phyloP scores from a whole-genome alignment of 1,140 invertebrate genomes.

The Dermatophagoides farinae region DNA sequence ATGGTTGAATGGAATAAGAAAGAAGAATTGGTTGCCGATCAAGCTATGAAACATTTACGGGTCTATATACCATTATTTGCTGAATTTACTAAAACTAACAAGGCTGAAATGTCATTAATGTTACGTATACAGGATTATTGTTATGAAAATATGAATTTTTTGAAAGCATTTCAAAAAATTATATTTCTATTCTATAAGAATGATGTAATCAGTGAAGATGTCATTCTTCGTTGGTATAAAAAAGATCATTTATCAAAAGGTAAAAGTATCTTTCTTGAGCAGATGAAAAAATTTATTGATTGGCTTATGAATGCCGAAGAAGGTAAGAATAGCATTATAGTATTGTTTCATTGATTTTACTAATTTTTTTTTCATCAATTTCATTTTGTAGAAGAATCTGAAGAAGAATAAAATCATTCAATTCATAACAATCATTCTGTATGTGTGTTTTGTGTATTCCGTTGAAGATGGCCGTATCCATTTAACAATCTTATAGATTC shows the following conservation, averaged over 20 bases:
- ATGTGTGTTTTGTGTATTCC: no score
- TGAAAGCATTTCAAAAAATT: conserved; percentile 94
- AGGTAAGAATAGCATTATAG: conserved; percentile 25
- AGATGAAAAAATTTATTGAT: conserved; percentile 91
- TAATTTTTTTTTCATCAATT: not conserved
- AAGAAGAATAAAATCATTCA: not conserved
- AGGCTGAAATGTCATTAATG: conserved; percentile 64
- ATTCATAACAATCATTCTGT: no score
- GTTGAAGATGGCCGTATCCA: no score
- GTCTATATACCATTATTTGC: conserved; percentile 60
- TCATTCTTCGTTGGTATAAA: conserved; percentile 42
- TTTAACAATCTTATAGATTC: no score
- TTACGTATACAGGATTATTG: conserved; percentile 87
- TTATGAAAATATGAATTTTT: conserved; percentile 96
- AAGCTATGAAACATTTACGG: conserved; percentile 71
- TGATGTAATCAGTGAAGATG: conserved; percentile 74
- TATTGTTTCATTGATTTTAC: not conserved
- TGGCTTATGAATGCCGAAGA: conserved; percentile 92
- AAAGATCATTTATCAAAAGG: conserved; percentile 77
- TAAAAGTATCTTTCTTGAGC: conserved; percentile 86
- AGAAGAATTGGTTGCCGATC: conserved; percentile 81
- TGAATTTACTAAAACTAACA: conserved; percentile 54
- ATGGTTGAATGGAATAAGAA: conserved; percentile 95
- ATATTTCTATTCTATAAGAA: conserved; percentile 88
- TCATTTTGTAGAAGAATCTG: not conserved